Evolutionary conservation across 37 sponge, comb jelly and placozoan species (phyloP), one percentile per base, ranked within the genome.

Genomic region (Halichondria panicea): DNA sequence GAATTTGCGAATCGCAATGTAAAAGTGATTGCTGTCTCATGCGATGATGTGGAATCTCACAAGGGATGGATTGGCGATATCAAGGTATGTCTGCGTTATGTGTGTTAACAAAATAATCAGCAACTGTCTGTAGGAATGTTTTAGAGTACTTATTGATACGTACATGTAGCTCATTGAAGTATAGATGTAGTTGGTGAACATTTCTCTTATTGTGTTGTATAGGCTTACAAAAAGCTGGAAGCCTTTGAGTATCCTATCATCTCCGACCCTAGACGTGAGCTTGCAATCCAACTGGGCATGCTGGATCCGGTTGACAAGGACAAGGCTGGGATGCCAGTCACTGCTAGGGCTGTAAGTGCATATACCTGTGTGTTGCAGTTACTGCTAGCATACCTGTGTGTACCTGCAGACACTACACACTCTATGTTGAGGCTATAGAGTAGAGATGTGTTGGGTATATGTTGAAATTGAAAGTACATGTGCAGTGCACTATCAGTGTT

Each of bases 291-390:
- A 44, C 72, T 95, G 31, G 99, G 99, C 0, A 98, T 98, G 96
- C 43, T 98, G 55, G 99, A 98, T 70, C 89, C 91, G 4, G 94
- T 55, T 6, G 99, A 98, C 82, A 98, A 93, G 75, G 99, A 98
- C 89, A 93, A 86, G 52, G 90, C 91, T 64, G 99, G 99, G 0
- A 81, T 98, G 15, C 96, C 99, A 4, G 84, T 95, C 33, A 95
- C 99, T 41, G 87, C 89, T 67, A 77, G 99, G 31, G 96, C 94
- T 57, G 99, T 97, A 56, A 61, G 95, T 72, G 12, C 36, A 15
- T 13, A 13, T 4, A 63, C 9, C 9, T 57, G 35, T 9, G 28
- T 72, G 21, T 68, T 22, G 12, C 38, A 13, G 38, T 28, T 9
- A 35, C 18, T 37, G 41, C 13, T n/a, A n/a, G n/a, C 18, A 66